Evolutionary conservation across 2,113 vertebrate species (phyloP).

Genomic region (Cinclus cinclus): DNA sequence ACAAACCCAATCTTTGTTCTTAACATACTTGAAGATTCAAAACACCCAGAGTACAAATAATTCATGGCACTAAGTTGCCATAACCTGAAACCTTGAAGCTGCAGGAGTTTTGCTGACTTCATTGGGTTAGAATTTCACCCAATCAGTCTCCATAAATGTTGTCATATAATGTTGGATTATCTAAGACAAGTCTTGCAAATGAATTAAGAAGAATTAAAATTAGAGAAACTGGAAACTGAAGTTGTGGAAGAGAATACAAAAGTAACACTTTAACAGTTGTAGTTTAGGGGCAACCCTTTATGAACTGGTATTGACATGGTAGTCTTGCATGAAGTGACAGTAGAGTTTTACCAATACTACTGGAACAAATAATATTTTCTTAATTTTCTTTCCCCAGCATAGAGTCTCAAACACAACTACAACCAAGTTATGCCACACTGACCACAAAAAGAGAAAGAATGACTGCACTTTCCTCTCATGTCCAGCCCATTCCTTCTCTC

Average conservation of each 20-base stretch:
- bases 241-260: background rate
- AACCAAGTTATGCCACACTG: background rate
- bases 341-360: background rate
- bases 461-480: background rate
- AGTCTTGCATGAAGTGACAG: background rate
- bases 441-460: slow-evolving; percentile 41
- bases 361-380: background rate
- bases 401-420: background rate
- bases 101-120: background rate
- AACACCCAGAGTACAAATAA: background rate
- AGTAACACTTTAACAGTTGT: background rate
- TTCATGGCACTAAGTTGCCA: background rate
- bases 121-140: background rate
- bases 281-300: background rate
- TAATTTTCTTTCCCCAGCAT: slow-evolving; percentile 21
- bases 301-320: background rate
- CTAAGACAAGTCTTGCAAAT: background rate
- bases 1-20: background rate
- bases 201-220: background rate
- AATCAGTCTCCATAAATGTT: background rate
- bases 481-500: background rate
- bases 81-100: background rate
- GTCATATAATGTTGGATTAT: background rate
- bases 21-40: background rate
- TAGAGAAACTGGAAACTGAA: background rate